Conservation (phyloP, 1,140 invertebrate genomes). For the Cherax quadricarinatus region DNA sequence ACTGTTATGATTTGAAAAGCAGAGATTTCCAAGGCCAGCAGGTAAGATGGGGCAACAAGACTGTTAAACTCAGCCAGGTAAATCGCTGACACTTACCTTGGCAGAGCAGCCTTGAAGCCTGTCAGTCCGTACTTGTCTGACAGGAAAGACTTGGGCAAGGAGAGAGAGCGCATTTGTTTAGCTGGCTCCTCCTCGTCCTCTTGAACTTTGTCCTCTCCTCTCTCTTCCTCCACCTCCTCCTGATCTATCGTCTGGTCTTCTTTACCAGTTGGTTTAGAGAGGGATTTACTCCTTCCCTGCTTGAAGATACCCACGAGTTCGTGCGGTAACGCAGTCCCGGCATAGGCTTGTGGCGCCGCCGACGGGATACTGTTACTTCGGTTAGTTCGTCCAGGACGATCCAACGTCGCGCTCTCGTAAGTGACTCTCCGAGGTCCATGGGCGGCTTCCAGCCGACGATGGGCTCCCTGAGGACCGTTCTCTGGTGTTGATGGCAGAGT, state of each 20-base stretch:
- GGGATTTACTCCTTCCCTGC: constrained; percentile 35
- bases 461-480: constrained; percentile 19
- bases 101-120: constrained; percentile 74
- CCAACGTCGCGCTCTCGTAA: constrained; percentile 45
- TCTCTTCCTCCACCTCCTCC: not conserved
- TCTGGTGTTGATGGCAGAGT: constrained; percentile 54
- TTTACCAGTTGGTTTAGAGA: constrained; percentile 14
- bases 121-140: constrained; percentile 76
- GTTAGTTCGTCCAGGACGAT: constrained; percentile 43
- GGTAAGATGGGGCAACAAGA: not conserved
- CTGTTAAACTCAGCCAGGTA: not conserved
- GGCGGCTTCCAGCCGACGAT: not conserved
- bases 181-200: constrained; percentile 74
- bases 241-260: not conserved
- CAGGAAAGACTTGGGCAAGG: constrained; percentile 82
- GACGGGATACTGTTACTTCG: constrained; percentile 66
- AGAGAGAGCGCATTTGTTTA: constrained; percentile 81
- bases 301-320: constrained; percentile 61
- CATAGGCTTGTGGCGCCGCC: constrained; percentile 27
- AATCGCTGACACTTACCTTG: constrained; percentile 74
- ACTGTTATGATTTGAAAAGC: too few species aligned
- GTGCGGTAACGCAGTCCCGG: constrained; percentile 40
- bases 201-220: not conserved
- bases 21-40: too few species aligned
- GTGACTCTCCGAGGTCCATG: constrained; percentile 22